Evolutionary conservation across 2,797 vertebrate genomes (phyloP), one percentile per base, ranked within the genome.

Genomic region (Natrix natrix): DNA sequence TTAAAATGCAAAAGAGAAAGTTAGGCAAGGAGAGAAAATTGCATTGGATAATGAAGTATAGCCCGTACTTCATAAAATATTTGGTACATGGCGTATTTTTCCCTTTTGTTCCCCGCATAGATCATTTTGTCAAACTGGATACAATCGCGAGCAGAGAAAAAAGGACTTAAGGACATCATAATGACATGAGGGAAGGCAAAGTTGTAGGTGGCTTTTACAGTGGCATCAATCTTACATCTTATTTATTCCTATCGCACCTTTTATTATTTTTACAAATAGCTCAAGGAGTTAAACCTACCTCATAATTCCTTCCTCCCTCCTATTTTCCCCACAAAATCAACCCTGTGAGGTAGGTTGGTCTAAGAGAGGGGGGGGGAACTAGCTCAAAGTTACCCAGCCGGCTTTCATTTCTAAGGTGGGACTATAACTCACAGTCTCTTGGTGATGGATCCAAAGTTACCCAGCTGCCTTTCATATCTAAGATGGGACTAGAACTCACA

Each of bases 1-100:
- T 94, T 94, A 93, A 95, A 95, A 95, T 90, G 12, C 92, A 60
- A 0, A 0, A 78, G 94, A 6, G 88, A 74, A 94, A 94, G 61
- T 88, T 0, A 61, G 66, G 63, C 48, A 28, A 83, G 92, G 88
- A 92, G 90, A 88, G 91, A 61, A 94, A 93, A 87, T 92, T 86
- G 86, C 24, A 2, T 90, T 94, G 83, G 78, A 14, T 92, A 91
- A 93, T 89, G 92, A 60, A 90, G 52, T 78, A 74, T 66, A 89
- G 93, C n/a, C 87, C 52, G 60, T 60, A 55, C 91, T 94, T 66
- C 89, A 89, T 92, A 93, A 88, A 63, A 90, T 22, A 89, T 91
- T 52, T 11, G 2, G 11, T 32, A 0, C 1, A 61, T 60, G 5
- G 56, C 17, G 7, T 60, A 1, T 55, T 13, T 5, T 13, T 5